These are phyloP conservation scores for Amorpha juglandis DNA, from an alignment of 2,888 invertebrate species.

Conservation along the genomic window DNA sequence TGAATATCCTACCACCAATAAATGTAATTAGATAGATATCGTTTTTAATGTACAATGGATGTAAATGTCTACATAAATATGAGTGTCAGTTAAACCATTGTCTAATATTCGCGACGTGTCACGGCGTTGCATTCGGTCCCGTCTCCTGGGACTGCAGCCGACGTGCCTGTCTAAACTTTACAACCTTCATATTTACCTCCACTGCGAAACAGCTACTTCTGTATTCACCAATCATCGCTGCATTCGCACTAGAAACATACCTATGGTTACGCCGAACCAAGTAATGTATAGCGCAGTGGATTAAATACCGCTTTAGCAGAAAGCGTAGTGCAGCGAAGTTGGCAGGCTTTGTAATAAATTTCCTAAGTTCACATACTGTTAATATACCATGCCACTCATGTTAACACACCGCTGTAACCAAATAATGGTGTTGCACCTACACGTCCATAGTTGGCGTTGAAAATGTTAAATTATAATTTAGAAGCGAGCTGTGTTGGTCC, in stretches of 20 bases:
- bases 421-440: conserved; percentile 24
- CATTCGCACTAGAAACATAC: neutral
- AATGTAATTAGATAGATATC: too few relatives aligned
- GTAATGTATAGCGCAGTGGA: neutral
- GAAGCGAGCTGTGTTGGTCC: conserved; percentile 5
- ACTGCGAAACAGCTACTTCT: neutral
- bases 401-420: conserved; percentile 27
- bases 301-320: neutral
- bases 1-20: too few relatives aligned
- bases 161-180: conserved; percentile 20
- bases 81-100: neutral
- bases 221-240: neutral
- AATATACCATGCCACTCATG: conserved; percentile 30
- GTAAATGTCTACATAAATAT: neutral
- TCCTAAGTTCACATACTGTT: conserved; percentile 30
- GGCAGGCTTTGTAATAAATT: conserved; percentile 31
- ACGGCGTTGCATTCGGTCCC: conserved; percentile 6
- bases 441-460: conserved; percentile 18
- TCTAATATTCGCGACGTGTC: conserved; percentile 17
- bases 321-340: neutral
- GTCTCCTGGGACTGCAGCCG: conserved; percentile 11
- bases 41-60: too few relatives aligned
- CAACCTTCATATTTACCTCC: conserved; percentile 1
- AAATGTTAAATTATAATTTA: conserved; percentile 19
- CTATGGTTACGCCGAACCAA: too few relatives aligned